Base-by-base conservation (phyloP, 2,888 invertebrate species). In the Drosophila formosana region DNA sequence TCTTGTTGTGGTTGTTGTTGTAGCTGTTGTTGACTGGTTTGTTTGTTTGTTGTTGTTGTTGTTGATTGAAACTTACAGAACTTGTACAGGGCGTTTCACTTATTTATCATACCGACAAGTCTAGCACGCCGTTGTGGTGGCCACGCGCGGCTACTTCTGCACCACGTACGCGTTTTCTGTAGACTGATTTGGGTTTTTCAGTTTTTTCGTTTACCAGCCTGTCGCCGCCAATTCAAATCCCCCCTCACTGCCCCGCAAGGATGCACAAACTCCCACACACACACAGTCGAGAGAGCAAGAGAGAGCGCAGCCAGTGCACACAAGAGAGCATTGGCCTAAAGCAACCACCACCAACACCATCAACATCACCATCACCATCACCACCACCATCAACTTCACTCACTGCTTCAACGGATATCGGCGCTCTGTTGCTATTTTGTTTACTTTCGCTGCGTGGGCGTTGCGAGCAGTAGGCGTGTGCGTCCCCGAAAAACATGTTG, bases 21-120 rank as follows among this genome's bases (percentile, higher is more conserved):
- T 37, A 45, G 56, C 34, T 51, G 43, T 23, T 52, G 55, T 46
- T 55, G 50, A n/a, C 26, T 45, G 11, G 13, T 30, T 39, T 26
- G 26, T 30, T 39, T 26, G 26, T 13, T 51, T 55, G 43, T 45
- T 78, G 51, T 58, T 56, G 45, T 62, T 74, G 47, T 61, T 62
- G 51, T 32, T 45, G 71, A 57, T 77, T 79, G 76, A 79, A 91
- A 92, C 92, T 92, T 92, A 92, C 92, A 92, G 92, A 92, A 92
- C 92, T 92, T 92, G 91, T 90, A 91, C 92, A 91, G 91, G 92
- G 91, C 92, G 91, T 92, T 90, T 92, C 91, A 92, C 92, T 92
- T 92, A 91, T 92, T 92, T 91, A 92, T 92, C 92, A 92, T 92
- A 91, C 92, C 92, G 92, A 92, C 91, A 92, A 92, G 91, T 91